phyloP scores from a whole-genome alignment of 2,888 invertebrate genomes.

The Drosophila austrosaltans region DNA sequence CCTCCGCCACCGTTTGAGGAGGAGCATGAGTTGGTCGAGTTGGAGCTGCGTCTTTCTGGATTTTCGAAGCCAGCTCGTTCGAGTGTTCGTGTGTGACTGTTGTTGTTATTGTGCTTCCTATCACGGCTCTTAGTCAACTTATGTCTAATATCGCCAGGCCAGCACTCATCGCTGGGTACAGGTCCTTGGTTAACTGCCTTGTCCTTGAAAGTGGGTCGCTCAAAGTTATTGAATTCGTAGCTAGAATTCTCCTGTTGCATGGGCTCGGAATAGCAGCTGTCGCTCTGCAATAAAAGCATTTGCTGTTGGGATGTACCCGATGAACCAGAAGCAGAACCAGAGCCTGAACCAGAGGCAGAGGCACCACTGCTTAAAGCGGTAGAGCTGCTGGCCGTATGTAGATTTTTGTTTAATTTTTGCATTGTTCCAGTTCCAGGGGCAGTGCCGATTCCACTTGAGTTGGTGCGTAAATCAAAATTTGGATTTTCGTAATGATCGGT shows the following conservation, averaged over 20 bases:
- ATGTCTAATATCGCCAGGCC: constrained; percentile 51
- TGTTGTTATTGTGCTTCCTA: constrained; percentile 43
- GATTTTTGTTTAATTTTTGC: constrained; percentile 59
- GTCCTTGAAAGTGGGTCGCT: constrained; percentile 85
- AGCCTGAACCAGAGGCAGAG: constrained; percentile 56
- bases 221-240: constrained; percentile 86
- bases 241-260: constrained; percentile 74
- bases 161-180: constrained; percentile 52
- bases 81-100: constrained; percentile 41
- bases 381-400: constrained; percentile 51
- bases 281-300: constrained; percentile 74
- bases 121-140: constrained; percentile 49
- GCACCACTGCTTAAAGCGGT: constrained; percentile 51
- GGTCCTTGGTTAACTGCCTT: constrained; percentile 36
- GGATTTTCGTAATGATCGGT: constrained; percentile 84
- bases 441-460: constrained; percentile 26
- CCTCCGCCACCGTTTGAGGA: constrained; percentile 62
- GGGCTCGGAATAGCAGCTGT: constrained; percentile 83
- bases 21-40: constrained; percentile 82
- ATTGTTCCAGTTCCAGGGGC: constrained; percentile 30
- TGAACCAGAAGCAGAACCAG: constrained; percentile 51
- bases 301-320: constrained; percentile 75
- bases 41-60: constrained; percentile 81
- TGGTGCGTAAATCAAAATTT: constrained; percentile 81
- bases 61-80: constrained; percentile 78